Evolutionary conservation across 2,113 vertebrate species (phyloP), one percentile per base, ranked within the genome.

Genomic region (Vireo altiloquus): DNA sequence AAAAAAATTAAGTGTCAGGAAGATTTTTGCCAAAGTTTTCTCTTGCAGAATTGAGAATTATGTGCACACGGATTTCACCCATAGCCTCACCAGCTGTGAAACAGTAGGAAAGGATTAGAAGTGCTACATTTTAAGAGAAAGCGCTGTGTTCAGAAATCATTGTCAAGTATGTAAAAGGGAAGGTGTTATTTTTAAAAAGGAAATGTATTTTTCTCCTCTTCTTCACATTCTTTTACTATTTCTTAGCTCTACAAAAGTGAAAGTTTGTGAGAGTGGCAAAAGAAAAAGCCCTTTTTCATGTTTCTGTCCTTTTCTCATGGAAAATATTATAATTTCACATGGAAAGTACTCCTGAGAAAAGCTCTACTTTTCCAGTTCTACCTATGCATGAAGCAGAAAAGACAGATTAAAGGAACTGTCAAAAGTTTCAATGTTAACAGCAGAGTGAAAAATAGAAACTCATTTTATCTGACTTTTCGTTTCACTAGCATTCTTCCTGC

Each of bases 391-490:
- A 64, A 65, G 80, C 49, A 91, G 61, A 92, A 85, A 87, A 91
- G 50, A 71, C 9, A 92, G 35, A 86, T 66, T 88, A 93, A 94
- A 94, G 30, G 27, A 93, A 80, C 68, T 92, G 75, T 90, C 94
- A 90, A 35, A 94, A 83, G 54, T 94, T 86, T 93, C 79, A 86
- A 30, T 66, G 52, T 81, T 63, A 93, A 70, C 31, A 83, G 50
- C 47, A 25, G 68, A 92, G 76, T 77, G 9, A 90, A 96, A 93
- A 84, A 84, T 82, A 94, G 68, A 87, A 94, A 66, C 56, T 84
- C 1, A 40, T 91, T 91, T 93, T 75, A 82, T 61, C 56, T 92
- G 76, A 22, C 15, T 95, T 83, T 60, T 23, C 17, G 18, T 68
- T 47, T 96, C 31, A 31, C 25, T 82, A 57, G 15, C 46, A 59